These are phyloP conservation scores for Rhagonycha fulva DNA, from an alignment of 2,888 invertebrate species.

Conservation along the genomic window DNA sequence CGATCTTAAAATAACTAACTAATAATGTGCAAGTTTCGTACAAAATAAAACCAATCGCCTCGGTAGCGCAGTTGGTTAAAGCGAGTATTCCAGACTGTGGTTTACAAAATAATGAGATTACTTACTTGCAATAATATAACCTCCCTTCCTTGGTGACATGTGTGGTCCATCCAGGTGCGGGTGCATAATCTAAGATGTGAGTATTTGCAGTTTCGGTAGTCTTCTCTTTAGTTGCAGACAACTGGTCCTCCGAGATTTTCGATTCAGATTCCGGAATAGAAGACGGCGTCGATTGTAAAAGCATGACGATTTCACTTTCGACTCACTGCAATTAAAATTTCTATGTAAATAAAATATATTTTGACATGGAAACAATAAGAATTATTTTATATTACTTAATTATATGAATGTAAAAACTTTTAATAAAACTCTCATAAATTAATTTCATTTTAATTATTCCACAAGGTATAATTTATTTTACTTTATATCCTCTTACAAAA, in stretches of 20 bases:
- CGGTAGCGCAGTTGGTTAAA: no score
- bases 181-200: constrained; percentile 58
- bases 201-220: constrained; percentile 32
- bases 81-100: no score
- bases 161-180: constrained; percentile 72
- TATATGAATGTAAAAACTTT: neutral
- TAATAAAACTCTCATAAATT: neutral
- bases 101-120: constrained; percentile 35
- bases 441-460: neutral
- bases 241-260: constrained; percentile 32
- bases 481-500: neutral
- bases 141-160: constrained; percentile 79
- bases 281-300: constrained; percentile 40
- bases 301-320: constrained; percentile 31
- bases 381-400: neutral
- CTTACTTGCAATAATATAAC: constrained; percentile 92
- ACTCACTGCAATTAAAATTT: neutral
- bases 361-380: neutral
- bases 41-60: no score
- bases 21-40: no score
- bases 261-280: constrained; percentile 36
- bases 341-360: neutral
- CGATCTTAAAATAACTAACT: no score
- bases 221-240: constrained; percentile 11
- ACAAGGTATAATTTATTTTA: neutral